Percentiles rank a stretch among this genome's conserved stretches.
phyloP scores from a whole-genome alignment of 2,888 invertebrate species.

The Epinotia brunnichana region DNA sequence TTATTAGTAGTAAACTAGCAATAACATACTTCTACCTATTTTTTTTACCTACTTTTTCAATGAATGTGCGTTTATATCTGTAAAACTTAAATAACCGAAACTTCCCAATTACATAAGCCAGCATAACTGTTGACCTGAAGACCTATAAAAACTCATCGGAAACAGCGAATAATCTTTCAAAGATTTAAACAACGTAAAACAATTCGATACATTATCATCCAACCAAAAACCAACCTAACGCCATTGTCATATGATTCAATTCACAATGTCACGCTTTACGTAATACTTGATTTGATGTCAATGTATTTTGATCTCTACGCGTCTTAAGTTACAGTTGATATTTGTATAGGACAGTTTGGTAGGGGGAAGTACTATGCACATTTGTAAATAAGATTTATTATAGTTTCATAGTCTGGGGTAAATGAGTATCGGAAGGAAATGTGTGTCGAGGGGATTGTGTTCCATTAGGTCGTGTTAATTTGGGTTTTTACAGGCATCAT shows the following conservation, averaged over 20 bases:
- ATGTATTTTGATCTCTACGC: conserved; percentile 1
- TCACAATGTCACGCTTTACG: neutral
- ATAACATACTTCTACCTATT: too few species aligned
- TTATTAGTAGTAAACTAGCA: too few species aligned
- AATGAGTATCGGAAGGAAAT: conserved; percentile 37
- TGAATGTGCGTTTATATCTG: too few species aligned
- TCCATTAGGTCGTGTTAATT: conserved; percentile 16
- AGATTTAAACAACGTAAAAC: conserved; percentile 30
- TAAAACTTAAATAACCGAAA: neutral
- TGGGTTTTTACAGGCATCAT: conserved; percentile 2
- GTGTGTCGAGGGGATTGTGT: conserved; percentile 22
- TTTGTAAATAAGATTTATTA: conserved; percentile 42
- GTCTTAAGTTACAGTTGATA: conserved; percentile 12
- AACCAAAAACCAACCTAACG: conserved; percentile 10
- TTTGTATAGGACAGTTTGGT: neutral
- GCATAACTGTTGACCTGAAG: conserved; percentile 24
- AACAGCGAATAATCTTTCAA: conserved; percentile 26
- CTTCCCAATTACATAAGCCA: neutral
- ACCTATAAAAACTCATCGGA: conserved; percentile 29
- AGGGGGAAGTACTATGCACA: conserved; percentile 38
- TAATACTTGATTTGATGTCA: neutral
- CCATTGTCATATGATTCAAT: neutral
- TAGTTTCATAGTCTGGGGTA: conserved; percentile 28
- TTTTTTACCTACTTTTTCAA: too few species aligned
- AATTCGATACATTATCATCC: neutral